Conservation (phyloP, 2,888 invertebrate genomes). For the Thymelicus lineola region DNA sequence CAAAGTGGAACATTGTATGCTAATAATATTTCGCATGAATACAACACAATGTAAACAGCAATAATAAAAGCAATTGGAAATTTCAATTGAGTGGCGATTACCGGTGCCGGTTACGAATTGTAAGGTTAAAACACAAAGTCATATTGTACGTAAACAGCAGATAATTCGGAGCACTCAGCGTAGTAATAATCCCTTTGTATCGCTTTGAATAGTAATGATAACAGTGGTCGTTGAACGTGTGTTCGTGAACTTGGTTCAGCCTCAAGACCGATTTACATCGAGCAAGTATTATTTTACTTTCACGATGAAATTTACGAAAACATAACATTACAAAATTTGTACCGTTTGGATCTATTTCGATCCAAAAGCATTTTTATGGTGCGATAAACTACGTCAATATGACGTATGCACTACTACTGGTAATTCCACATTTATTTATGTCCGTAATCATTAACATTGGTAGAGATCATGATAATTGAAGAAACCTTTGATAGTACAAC, state of each 20-base stretch:
- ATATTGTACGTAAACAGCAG: conserved; percentile 24
- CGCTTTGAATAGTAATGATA: conserved; percentile 75
- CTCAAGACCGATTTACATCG: conserved; percentile 22
- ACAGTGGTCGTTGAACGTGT: conserved; percentile 73
- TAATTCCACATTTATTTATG: no score
- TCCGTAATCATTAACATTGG: background rate
- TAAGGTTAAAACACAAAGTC: conserved; percentile 23
- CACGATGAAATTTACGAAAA: background rate
- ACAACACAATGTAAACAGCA: background rate
- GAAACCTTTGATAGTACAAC: background rate
- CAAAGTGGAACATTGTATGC: conserved; percentile 26
- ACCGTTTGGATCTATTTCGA: background rate
- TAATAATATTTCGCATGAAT: conserved; percentile 18
- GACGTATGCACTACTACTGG: no score
- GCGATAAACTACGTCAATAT: no score
- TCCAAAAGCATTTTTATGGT: background rate
- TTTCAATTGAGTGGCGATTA: conserved; percentile 1
- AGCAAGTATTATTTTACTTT: conserved; percentile 25
- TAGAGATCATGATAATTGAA: background rate
- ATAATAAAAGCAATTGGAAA: conserved; percentile 1
- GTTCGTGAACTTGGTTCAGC: conserved; percentile 72
- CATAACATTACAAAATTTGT: conserved; percentile 5
- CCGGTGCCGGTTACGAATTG: conserved; percentile 12
- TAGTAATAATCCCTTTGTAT: conserved; percentile 50
- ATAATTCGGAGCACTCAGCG: conserved; percentile 30